Evolutionary conservation across 1,140 invertebrate genomes (phyloP), one percentile per base, ranked within the genome.

Genomic region (Drosophila littoralis): DNA sequence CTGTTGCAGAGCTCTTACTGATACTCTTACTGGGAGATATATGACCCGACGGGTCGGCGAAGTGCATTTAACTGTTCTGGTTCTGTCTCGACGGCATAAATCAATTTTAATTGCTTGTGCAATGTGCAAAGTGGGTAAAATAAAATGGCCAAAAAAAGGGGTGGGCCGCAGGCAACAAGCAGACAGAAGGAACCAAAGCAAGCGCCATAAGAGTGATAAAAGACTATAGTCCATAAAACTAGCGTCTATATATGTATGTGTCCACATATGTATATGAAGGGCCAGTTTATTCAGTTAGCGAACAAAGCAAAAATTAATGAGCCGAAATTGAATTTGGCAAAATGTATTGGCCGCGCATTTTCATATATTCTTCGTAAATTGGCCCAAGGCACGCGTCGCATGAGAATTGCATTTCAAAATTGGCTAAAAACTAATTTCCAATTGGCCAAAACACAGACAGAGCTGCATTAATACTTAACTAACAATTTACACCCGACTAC

Each of bases 61-160:
- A 84, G 81, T 84, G 76, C 84, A 86, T 82, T 86, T 89, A 85
- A 88, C 79, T 88, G 77, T 67, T 80, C 65, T 58, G 35, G 52
- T 59, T 43, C 83, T 72, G 82, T 88, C 83, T 88, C 84, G 83
- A 77, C 83, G 72, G 69, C 64, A 89, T 88, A 88, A 88, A 88
- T 88, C 83, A 88, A 83, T 83, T 88, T 88, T 88, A 88, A 88
- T 88, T 88, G 83, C 83, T 81, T 77, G 81, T 75, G 61, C 86
- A 86, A 88, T 86, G 83, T 86, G 83, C 79, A 82, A 82, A 73
- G 69, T 77, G 81, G 61, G 22, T 52, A 74, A 86, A 79, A 88
- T 71, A 70, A 51, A 83, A 75, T 54, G 61, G 63, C 59, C 61
- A 52, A 77, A 72, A 46, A n/a, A 28, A 28, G 5, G 0, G 22